phyloP scores from a whole-genome alignment of 2,888 invertebrate genomes.

The Hyalella azteca region DNA sequence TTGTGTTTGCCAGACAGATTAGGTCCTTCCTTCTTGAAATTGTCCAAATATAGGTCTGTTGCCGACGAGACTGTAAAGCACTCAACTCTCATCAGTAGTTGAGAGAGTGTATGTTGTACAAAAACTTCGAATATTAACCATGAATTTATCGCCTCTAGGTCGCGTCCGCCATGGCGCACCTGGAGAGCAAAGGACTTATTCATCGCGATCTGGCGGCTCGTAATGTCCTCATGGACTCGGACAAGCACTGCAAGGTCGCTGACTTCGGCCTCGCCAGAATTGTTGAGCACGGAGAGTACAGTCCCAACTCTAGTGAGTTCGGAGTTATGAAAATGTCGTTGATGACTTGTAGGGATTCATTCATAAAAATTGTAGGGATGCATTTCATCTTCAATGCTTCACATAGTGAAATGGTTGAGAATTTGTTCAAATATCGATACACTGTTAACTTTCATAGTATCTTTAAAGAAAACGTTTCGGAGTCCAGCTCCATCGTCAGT shows the following conservation, averaged over 20 bases:
- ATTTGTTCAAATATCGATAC: not conserved
- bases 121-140: not conserved
- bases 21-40: not conserved
- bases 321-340: slow-evolving; percentile 66
- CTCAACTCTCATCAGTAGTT: not conserved
- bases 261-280: slow-evolving; percentile 97
- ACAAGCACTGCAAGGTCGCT: slow-evolving; percentile 84
- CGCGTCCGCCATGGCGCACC: slow-evolving; percentile 91
- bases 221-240: slow-evolving; percentile 91
- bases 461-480: not conserved
- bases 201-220: slow-evolving; percentile 94
- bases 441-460: not conserved
- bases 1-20: not conserved
- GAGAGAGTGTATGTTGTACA: not conserved
- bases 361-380: too few species aligned
- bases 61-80: not conserved
- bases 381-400: too few species aligned
- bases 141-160: slow-evolving; percentile 71
- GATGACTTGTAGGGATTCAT: not conserved
- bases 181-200: slow-evolving; percentile 89
- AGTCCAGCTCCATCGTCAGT: not conserved
- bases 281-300: slow-evolving; percentile 96
- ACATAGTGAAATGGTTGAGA: too few species aligned
- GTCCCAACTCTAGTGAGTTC: slow-evolving; percentile 98
- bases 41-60: not conserved